Percentiles rank a stretch among this genome's conserved stretches.
These are phyloP conservation scores for Mus spretus DNA, from an alignment of 2,797 vertebrate species.

Conservation along the genomic window DNA sequence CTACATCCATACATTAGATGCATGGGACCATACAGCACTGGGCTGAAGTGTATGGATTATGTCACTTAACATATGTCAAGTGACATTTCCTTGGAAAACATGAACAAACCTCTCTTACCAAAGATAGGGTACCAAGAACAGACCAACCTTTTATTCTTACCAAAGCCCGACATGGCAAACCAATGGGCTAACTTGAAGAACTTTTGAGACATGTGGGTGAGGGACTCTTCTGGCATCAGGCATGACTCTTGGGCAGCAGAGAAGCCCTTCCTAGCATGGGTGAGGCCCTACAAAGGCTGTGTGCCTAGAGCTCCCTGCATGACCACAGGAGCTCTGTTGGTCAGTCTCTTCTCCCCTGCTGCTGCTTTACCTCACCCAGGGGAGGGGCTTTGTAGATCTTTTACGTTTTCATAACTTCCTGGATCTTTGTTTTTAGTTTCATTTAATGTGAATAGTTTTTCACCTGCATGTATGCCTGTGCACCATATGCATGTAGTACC, in stretches of 20 bases:
- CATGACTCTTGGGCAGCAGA: background rate
- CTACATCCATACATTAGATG: background rate
- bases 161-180: background rate
- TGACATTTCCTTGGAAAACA: background rate
- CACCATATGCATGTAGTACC: background rate
- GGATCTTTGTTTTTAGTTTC: background rate
- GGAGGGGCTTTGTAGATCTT: background rate
- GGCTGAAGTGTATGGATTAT: background rate
- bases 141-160: background rate
- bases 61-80: background rate
- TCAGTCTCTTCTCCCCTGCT: too few relatives aligned
- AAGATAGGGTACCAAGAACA: background rate
- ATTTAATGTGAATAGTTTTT: background rate
- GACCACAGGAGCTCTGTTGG: background rate
- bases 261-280: background rate
- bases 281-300: background rate
- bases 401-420: background rate
- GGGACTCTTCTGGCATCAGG: background rate
- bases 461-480: background rate
- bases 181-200: background rate
- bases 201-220: background rate
- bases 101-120: background rate
- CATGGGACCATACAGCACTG: background rate
- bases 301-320: background rate
- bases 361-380: background rate